Evolutionary conservation across 2,113 vertebrate genomes (phyloP).

Genomic region (Hipposideros armiger): DNA sequence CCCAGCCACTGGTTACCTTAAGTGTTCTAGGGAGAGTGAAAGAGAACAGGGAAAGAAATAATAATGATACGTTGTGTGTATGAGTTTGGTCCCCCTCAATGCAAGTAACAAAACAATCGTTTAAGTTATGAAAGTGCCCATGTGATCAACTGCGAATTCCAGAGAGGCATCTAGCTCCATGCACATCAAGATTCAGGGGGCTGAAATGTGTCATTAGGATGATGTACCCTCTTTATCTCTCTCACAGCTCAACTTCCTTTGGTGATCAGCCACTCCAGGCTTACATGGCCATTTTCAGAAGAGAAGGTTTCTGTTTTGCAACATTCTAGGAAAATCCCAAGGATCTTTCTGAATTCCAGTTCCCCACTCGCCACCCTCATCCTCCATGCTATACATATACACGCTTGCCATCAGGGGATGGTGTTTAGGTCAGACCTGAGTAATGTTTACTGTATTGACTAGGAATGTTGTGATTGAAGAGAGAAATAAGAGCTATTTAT

Average conservation of each 20-base stretch:
- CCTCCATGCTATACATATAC: background rate
- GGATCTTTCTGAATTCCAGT: background rate
- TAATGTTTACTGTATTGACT: background rate
- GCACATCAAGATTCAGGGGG: accelerated
- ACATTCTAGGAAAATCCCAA: background rate
- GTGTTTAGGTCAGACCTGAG: background rate
- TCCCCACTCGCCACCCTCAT: accelerated
- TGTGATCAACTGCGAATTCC: background rate
- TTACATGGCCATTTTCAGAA: background rate
- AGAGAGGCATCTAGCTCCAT: background rate
- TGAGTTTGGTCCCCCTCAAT: background rate
- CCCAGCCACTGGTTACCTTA: background rate
- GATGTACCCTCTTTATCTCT: background rate
- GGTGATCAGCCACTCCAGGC: too few species aligned
- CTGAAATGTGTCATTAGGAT: background rate
- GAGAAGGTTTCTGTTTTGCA: background rate
- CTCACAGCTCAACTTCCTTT: background rate
- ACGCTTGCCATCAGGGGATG: background rate
- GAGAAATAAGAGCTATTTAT: background rate
- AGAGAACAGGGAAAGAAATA: background rate
- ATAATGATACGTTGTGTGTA: accelerated
- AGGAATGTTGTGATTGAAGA: background rate
- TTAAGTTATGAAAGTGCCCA: background rate
- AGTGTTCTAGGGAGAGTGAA: background rate
- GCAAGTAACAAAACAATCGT: background rate